These are phyloP conservation scores for Sycon ciliatum DNA, from an alignment of 37 sponge, comb jelly and placozoan genomes.

Conservation along the genomic window DNA sequence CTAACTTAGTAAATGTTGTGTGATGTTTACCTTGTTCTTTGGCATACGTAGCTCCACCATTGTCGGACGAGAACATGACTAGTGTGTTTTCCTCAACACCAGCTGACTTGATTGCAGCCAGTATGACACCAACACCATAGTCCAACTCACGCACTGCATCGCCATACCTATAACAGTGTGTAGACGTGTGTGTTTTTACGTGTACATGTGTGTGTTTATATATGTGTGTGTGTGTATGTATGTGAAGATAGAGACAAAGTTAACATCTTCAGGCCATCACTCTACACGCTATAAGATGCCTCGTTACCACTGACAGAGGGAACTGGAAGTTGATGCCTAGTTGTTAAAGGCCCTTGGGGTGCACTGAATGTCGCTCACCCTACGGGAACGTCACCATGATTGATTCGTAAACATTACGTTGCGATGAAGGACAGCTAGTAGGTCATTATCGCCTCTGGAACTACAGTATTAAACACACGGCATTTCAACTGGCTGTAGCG, in stretches of 20 bases:
- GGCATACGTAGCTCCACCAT: slow-evolving; percentile 73
- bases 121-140: slow-evolving; percentile 59
- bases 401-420: too few relatives aligned
- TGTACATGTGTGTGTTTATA: too few relatives aligned
- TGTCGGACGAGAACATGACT: slow-evolving; percentile 79
- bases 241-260: background rate
- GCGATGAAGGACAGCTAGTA: too few relatives aligned
- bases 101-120: slow-evolving; percentile 36
- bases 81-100: slow-evolving; percentile 58
- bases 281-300: background rate
- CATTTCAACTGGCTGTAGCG: too few relatives aligned
- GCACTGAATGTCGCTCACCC: too few relatives aligned
- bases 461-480: too few relatives aligned
- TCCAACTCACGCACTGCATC: slow-evolving; percentile 76
- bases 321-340: too few relatives aligned
- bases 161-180: slow-evolving; percentile 51
- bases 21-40: slow-evolving; percentile 52
- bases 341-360: too few relatives aligned
- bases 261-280: background rate
- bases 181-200: background rate
- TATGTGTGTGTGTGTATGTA: background rate
- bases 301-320: too few relatives aligned
- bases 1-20: too few relatives aligned
- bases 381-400: too few relatives aligned
- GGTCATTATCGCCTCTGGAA: too few relatives aligned